These are phyloP conservation scores for Loxodonta africana DNA, from an alignment of 2,113 vertebrate genomes.

Conservation along the genomic window DNA sequence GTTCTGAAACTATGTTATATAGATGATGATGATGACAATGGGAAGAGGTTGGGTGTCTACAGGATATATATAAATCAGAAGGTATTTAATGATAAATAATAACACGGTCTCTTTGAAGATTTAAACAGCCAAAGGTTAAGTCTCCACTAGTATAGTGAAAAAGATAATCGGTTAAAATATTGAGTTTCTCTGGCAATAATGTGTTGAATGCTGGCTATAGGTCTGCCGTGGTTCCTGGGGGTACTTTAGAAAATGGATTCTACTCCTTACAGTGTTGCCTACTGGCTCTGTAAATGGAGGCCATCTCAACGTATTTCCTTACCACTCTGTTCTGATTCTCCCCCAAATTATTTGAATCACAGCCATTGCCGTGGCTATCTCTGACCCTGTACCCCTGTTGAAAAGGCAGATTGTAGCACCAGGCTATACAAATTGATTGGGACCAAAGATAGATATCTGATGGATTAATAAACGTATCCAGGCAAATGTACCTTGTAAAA, in stretches of 20 bases:
- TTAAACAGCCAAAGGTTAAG: background rate
- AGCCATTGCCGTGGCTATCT: background rate
- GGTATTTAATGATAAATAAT: background rate
- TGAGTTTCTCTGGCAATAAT: background rate
- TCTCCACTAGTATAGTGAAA: background rate
- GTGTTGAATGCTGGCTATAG: background rate
- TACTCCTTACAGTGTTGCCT: background rate
- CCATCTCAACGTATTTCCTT: background rate
- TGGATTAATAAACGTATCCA: background rate
- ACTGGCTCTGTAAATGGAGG: background rate
- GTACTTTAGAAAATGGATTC: constrained; percentile 28
- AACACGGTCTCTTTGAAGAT: background rate
- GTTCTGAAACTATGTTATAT: background rate
- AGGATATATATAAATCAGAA: background rate
- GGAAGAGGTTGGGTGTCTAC: background rate
- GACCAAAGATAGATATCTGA: background rate
- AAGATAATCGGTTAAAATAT: background rate
- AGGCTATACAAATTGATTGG: background rate
- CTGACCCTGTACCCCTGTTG: background rate
- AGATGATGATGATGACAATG: background rate
- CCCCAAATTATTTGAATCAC: background rate
- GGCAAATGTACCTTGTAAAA: background rate
- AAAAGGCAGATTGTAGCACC: background rate
- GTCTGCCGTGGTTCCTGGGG: background rate
- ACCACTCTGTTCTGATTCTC: background rate